Evolutionary conservation across 1,140 invertebrate species (phyloP), one percentile per base, ranked within the genome.

Genomic region (Drosophila nasuta): DNA sequence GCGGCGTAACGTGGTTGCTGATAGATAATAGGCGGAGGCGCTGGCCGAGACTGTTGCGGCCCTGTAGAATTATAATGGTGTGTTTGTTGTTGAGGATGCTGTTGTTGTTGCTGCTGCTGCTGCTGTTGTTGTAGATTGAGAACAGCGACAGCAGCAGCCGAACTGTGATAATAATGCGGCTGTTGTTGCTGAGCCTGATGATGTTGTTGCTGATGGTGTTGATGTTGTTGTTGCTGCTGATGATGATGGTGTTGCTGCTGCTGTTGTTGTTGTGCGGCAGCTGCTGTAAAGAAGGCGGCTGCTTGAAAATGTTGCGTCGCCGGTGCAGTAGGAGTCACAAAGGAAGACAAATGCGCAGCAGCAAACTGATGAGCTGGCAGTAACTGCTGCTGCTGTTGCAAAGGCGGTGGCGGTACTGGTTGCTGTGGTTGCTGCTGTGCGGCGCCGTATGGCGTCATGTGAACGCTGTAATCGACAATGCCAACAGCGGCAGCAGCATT

Each of bases 61-160:
- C 85, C 85, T 88, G 85, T 74, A 77, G 85, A 89, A 75, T 81
- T 89, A 85, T 81, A 88, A 49, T 89, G 83, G 77, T 81, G 81
- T 41, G 87, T 72, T 70, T 79, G 83, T 72, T 87, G 82, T 17
- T 80, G 77, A 51, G 70, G 79, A 17, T 75, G 33, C 35, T 75
- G 75, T 41, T 88, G 83, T 76, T 81, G 82, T 20, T 81, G 78
- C 45, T 67, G 80, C 17, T 75, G 35, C 38, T 75, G 75, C 33
- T 67, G 75, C 33, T 78, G 71, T 65, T 72, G 69, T 51, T 76
- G 60, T 54, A 76, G 57, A 62, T 76, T 72, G 6, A 72, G 74
- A 48, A 75, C 73, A 64, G 73, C 73, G 15, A 75, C 73, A 71
- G 73, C 82, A 76, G 82, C 73, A 68, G 87, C 83, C 51, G 83